Conservation (phyloP, 2,797 vertebrate genomes). For the Chromis chromis region DNA sequence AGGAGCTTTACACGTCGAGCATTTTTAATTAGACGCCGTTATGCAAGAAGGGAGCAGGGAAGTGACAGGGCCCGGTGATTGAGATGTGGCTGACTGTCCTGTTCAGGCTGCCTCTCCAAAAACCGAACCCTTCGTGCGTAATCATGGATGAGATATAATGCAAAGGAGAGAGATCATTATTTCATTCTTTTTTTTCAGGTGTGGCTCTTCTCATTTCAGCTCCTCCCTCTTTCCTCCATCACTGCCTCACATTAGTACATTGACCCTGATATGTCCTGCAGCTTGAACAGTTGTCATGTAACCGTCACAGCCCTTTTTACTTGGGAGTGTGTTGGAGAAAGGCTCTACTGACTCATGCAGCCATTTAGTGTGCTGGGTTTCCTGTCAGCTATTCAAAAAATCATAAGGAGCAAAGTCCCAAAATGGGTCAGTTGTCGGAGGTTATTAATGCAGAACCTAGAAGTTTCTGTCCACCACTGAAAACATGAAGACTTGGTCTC, state of each 20-base stretch:
- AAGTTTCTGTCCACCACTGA: background rate
- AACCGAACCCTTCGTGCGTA: no score
- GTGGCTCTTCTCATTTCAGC: constrained; percentile 29
- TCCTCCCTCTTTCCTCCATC: background rate
- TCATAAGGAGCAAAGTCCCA: background rate
- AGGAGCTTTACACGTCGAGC: constrained; percentile 39
- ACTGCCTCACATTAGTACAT: constrained; percentile 26
- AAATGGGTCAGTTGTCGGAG: constrained; percentile 15
- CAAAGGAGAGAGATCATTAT: background rate
- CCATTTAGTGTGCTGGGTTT: constrained; percentile 11
- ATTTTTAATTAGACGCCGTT: constrained; percentile 64
- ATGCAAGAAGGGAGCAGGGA: constrained; percentile 61
- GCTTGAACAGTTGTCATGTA: constrained; percentile 50
- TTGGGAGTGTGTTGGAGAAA: constrained; percentile 27
- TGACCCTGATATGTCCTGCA: constrained; percentile 66
- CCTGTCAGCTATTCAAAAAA: constrained; percentile 24
- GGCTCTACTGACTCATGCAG: constrained; percentile 36
- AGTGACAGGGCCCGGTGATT: constrained; percentile 56
- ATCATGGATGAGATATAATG: no score
- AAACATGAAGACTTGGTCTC: background rate
- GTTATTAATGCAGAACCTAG: background rate
- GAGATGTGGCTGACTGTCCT: constrained; percentile 32
- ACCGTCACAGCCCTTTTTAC: constrained; percentile 23
- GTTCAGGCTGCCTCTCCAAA: no score
- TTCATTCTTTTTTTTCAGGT: constrained; percentile 29